Conservation (phyloP, 1,140 invertebrate genomes). For the Anoplophora glabripennis region DNA sequence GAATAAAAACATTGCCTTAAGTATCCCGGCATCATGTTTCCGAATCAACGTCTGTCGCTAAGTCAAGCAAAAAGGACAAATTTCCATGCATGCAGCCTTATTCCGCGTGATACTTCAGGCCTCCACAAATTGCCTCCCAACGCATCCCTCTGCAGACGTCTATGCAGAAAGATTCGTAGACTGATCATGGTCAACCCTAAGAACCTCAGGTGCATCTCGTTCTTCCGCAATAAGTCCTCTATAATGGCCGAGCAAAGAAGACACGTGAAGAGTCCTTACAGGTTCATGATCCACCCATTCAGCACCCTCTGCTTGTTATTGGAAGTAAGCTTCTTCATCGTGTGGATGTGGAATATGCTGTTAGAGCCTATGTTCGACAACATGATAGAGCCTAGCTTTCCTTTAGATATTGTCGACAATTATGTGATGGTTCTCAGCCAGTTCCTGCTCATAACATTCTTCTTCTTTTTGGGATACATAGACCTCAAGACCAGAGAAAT, state of each 20-base stretch:
- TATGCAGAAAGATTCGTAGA: slow-evolving; percentile 9
- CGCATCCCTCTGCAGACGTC: slow-evolving; percentile 15
- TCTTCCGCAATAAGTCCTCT: slow-evolving; percentile 21
- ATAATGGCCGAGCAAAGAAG: slow-evolving; percentile 21
- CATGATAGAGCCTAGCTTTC: not conserved
- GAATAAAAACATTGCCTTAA: too few species aligned
- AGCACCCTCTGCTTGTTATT: slow-evolving; percentile 15
- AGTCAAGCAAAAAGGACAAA: too few species aligned
- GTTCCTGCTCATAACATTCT: not conserved
- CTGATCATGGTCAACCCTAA: slow-evolving; percentile 18
- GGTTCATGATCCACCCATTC: slow-evolving; percentile 23
- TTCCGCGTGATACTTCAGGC: slow-evolving; percentile 2
- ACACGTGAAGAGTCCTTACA: slow-evolving; percentile 12
- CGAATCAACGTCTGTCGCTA: too few species aligned
- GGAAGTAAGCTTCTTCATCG: slow-evolving; percentile 16
- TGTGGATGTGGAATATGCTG: slow-evolving; percentile 12
- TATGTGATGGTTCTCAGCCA: not conserved
- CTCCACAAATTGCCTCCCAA: slow-evolving; percentile 18
- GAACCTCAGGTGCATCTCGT: slow-evolving; percentile 4
- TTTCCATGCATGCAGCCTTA: not conserved
- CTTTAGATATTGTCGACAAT: not conserved
- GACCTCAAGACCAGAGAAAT: slow-evolving; percentile 19
- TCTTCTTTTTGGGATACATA: slow-evolving; percentile 21
- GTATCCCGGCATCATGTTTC: too few species aligned
- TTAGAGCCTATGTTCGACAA: not conserved